These are phyloP conservation scores for Pissodes strobi DNA, from an alignment of 1,140 invertebrate species.

Conservation along the genomic window DNA sequence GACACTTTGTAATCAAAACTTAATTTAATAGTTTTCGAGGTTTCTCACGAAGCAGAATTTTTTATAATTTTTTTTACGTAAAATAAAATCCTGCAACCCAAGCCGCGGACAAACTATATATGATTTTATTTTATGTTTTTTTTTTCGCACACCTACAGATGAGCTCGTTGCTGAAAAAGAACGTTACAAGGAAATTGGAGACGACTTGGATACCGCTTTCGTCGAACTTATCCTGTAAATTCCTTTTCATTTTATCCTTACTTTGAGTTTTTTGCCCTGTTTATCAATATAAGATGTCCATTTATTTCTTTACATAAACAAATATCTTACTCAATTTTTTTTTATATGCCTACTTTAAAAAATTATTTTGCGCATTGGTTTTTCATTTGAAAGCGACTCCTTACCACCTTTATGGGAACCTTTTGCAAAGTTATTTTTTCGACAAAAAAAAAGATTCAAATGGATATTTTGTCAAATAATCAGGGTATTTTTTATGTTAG, in stretches of 20 bases:
- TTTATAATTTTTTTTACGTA: too few relatives aligned
- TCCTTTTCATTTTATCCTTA: not conserved
- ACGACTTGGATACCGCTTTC: constrained; percentile 98
- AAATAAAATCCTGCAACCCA: too few relatives aligned
- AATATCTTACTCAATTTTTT: not conserved
- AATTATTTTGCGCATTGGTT: not conserved
- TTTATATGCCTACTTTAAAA: not conserved
- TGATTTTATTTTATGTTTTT: not conserved
- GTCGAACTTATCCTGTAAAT: constrained; percentile 83
- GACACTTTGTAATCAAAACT: too few relatives aligned
- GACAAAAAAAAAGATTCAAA: not conserved
- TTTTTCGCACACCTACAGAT: constrained; percentile 75
- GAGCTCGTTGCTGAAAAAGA: constrained; percentile 98
- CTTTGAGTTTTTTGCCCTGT: not conserved
- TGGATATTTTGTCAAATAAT: too few relatives aligned
- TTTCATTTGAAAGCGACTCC: constrained; percentile 2
- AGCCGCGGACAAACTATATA: too few relatives aligned
- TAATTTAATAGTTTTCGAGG: too few relatives aligned
- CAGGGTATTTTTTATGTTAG: too few relatives aligned
- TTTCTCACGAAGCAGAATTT: too few relatives aligned
- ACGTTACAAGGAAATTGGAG: constrained; percentile 99
- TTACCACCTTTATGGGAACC: not conserved
- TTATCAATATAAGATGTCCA: not conserved
- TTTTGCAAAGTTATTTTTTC: not conserved
- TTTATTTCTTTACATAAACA: constrained; percentile 3